phyloP scores from a whole-genome alignment of 2,888 invertebrate genomes.

The Metopia argyrocephala region DNA sequence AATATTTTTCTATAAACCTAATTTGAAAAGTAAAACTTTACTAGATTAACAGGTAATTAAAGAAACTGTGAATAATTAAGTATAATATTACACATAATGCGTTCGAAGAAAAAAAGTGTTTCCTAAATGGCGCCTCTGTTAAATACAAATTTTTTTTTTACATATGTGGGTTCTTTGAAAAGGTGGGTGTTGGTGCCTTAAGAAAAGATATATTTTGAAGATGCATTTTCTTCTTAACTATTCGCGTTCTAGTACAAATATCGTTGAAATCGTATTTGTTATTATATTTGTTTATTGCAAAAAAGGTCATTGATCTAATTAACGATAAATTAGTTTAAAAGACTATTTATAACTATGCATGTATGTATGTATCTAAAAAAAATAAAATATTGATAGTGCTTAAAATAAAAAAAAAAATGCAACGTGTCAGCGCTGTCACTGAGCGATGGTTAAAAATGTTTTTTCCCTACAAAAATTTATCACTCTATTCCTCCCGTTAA shows the following conservation, averaged over 20 bases:
- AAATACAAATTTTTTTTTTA: neutral
- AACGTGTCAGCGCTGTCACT: slow-evolving; percentile 52
- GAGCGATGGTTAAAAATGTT: neutral
- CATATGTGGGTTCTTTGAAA: neutral
- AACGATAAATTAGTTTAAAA: slow-evolving; percentile 12
- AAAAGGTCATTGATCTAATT: slow-evolving; percentile 31
- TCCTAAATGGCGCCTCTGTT: slow-evolving; percentile 25
- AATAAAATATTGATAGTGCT: neutral
- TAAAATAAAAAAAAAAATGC: slow-evolving; percentile 29
- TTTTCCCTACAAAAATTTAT: too few species aligned
- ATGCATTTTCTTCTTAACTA: neutral
- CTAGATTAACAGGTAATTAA: slow-evolving; percentile 44
- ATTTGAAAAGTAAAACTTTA: neutral
- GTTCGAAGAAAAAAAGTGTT: neutral
- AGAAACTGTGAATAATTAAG: too few species aligned
- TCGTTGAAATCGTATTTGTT: neutral
- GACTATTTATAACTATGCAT: neutral
- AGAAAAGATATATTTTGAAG: neutral
- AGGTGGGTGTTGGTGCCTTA: slow-evolving; percentile 20
- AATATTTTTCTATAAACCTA: neutral
- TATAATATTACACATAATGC: neutral
- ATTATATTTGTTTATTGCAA: neutral
- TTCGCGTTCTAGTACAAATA: neutral
- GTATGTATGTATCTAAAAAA: too few species aligned
- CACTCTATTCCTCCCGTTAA: too few species aligned